These are phyloP conservation scores for Acropora tenuis DNA, from an alignment of 64 coral and sea anemone genomes.

Conservation along the genomic window DNA sequence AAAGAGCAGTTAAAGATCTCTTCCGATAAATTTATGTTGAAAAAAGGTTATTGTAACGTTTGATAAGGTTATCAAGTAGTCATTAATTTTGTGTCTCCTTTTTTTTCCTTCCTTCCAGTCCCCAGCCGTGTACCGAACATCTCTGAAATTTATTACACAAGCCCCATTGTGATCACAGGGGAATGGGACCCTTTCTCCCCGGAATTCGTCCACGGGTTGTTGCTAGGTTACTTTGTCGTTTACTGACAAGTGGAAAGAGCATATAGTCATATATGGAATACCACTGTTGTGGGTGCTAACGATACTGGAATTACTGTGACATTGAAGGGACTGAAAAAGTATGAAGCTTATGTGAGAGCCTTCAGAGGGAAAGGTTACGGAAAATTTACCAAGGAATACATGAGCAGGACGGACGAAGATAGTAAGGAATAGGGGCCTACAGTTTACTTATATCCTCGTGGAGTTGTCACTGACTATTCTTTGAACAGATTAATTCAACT, in stretches of 20 bases:
- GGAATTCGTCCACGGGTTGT: slow-evolving; percentile 59
- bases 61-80: no score
- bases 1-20: no score
- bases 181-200: slow-evolving; percentile 75
- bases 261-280: slow-evolving; percentile 19
- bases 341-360: slow-evolving; percentile 72
- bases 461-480: no score
- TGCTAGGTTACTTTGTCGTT: slow-evolving; percentile 86
- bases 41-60: no score
- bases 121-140: slow-evolving; percentile 70
- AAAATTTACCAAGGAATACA: slow-evolving; percentile 29
- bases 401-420: slow-evolving; percentile 87
- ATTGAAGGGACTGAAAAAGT: slow-evolving; percentile 63
- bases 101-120: slow-evolving; percentile 50
- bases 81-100: background rate
- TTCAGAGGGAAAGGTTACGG: slow-evolving; percentile 69
- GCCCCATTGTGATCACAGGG: slow-evolving; percentile 72
- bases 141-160: slow-evolving; percentile 47
- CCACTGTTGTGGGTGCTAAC: slow-evolving; percentile 13
- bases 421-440: slow-evolving; percentile 8
- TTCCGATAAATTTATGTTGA: no score
- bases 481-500: no score
- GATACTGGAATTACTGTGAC: background rate
- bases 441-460: no score
- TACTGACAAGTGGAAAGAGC: slow-evolving; percentile 32